These are phyloP conservation scores for Cynocephalus volans DNA, from an alignment of 2,113 vertebrate species.

Conservation along the genomic window DNA sequence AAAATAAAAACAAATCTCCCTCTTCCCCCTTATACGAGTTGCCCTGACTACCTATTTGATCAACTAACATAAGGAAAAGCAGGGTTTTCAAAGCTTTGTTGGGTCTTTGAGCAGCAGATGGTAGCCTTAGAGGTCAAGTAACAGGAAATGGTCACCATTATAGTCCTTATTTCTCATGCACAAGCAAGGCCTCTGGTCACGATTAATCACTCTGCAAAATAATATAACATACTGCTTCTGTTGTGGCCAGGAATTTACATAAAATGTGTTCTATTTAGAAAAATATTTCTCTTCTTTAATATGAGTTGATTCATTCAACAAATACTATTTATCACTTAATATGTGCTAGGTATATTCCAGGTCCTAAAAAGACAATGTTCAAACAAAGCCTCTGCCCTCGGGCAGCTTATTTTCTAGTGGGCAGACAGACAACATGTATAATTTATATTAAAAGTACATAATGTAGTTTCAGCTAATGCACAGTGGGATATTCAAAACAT, in stretches of 20 bases:
- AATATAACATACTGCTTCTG: background rate
- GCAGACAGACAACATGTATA: background rate
- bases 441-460: background rate
- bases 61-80: conserved; percentile 1
- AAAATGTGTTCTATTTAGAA: conserved; percentile 57
- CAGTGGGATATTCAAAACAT: background rate
- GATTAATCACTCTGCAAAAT: conserved; percentile 3
- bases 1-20: background rate
- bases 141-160: background rate
- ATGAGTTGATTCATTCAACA: background rate
- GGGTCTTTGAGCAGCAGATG: background rate
- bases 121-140: background rate
- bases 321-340: background rate
- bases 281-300: conserved; percentile 16
- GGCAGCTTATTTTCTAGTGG: background rate
- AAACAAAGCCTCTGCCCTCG: background rate
- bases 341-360: background rate
- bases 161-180: background rate
- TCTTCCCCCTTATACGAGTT: background rate
- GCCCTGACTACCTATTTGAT: background rate
- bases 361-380: background rate
- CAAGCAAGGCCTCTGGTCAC: background rate
- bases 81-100: conserved; percentile 33
- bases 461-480: conserved; percentile 16
- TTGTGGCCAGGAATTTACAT: conserved; percentile 38